Evolutionary conservation across 2,888 invertebrate species (phyloP).

Genomic region (Trachelus tabidus): DNA sequence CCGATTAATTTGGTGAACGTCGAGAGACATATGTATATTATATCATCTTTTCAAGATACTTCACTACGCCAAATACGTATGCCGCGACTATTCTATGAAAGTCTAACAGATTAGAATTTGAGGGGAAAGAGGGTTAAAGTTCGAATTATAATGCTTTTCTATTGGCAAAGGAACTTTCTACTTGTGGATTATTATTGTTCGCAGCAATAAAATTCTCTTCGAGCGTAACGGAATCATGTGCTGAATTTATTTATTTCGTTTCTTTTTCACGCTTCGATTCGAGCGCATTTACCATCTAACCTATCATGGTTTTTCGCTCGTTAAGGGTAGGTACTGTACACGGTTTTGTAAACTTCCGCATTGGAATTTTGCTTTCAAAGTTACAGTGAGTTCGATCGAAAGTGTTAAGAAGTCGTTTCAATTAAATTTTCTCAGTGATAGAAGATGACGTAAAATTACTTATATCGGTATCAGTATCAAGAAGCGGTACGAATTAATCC

Average conservation of each 20-base stretch:
- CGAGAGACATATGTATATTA: too few relatives aligned
- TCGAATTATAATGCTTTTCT: background rate
- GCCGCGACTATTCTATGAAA: background rate
- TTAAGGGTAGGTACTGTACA: background rate
- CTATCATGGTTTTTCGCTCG: background rate
- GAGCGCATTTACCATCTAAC: background rate
- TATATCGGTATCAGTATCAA: too few relatives aligned
- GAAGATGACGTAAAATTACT: too few relatives aligned
- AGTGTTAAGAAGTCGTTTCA: too few relatives aligned
- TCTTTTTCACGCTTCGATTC: slow-evolving; percentile 20
- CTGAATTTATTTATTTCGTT: slow-evolving; percentile 45
- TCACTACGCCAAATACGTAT: background rate
- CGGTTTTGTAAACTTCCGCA: background rate
- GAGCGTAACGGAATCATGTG: slow-evolving; percentile 46
- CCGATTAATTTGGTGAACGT: background rate
- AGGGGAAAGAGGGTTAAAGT: background rate
- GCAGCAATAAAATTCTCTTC: slow-evolving; percentile 45
- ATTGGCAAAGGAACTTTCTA: background rate
- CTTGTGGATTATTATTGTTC: slow-evolving; percentile 34
- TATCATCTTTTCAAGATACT: background rate
- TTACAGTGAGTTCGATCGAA: too few relatives aligned
- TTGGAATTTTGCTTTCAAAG: background rate
- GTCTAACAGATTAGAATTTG: background rate
- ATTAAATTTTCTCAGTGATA: too few relatives aligned
- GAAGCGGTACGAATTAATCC: too few relatives aligned